Evolutionary conservation across 92 coral and sea anemone species (phyloP), one percentile per base, ranked within the genome.

Genomic region (Palythoa heliodiscus): DNA sequence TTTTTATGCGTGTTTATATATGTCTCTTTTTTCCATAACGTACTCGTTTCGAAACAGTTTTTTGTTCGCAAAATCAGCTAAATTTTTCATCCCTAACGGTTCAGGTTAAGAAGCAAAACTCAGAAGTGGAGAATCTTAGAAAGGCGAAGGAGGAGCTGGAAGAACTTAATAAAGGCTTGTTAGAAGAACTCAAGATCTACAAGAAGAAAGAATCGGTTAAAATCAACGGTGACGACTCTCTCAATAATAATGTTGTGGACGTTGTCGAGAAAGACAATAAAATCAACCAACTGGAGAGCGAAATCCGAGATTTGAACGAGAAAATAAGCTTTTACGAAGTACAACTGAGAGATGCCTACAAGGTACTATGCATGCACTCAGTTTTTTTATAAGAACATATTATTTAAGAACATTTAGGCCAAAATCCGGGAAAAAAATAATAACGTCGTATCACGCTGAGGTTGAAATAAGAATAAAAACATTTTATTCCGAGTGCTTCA

Each of bases 341-440:
- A 11, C 84, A 79, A 29, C 73, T 79, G 57, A 79, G 84, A 72
- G 89, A 87, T 16, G 81, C 84, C 24, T 87, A 83, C 53, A 87
- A 87, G 72, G 84, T 79, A 79, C 9, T 43, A 43, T 29, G 1
- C 35, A 43, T 29, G 1, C 35, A 1, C 35, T 29, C 35, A 29
- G 35, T 29, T 29, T 29, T 29, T 29, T 29, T 29, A 29, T 29
- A 29, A 29, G 35, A 29, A 29, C 35, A 29, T 29, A 29, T 29
- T 29, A 0, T 29, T 29, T 29, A 29, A 29, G 35, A 29, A 29
- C 35, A 1, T 29, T 29, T 29, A 29, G 35, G 35, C 35, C 1
- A 1, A 29, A 29, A 29, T 29, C 35, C 35, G 35, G 35, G 35
- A 29, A 29, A 29, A 29, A 29, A 29, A 29, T 29, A 29, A 29